These are phyloP conservation scores for Kryptolebias ocellatus DNA, from an alignment of 2,797 vertebrate species.

Conservation along the genomic window DNA sequence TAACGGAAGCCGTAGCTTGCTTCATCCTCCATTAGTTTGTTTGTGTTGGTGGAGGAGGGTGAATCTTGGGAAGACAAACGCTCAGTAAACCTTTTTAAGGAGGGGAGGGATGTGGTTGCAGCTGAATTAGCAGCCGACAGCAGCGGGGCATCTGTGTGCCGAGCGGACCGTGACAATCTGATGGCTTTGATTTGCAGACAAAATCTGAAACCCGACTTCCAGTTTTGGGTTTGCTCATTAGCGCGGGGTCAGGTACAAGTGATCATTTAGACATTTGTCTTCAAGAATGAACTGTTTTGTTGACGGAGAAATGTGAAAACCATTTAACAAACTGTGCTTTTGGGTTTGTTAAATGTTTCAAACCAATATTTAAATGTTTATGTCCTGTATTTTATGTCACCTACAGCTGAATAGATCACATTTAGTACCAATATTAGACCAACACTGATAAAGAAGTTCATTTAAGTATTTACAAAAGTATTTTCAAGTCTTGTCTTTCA, in stretches of 20 bases:
- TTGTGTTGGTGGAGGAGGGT: conserved; percentile 22
- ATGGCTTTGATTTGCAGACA: conserved; percentile 39
- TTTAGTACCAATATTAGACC: too few species aligned
- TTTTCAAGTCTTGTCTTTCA: too few species aligned
- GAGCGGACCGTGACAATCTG: conserved; percentile 40
- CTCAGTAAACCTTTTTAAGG: conserved; percentile 62
- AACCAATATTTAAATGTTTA: too few species aligned
- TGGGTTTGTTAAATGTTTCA: too few species aligned
- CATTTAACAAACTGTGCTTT: too few species aligned
- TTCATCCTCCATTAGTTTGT: conserved; percentile 14
- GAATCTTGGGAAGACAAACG: conserved; percentile 39
- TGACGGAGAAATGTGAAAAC: background rate
- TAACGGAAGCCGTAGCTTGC: conserved; percentile 11
- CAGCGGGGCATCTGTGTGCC: conserved; percentile 47
- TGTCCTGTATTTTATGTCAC: too few species aligned
- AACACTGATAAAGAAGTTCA: too few species aligned
- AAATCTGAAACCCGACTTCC: conserved; percentile 15
- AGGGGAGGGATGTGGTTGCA: conserved; percentile 66
- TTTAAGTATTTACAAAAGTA: too few species aligned
- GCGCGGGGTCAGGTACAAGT: background rate
- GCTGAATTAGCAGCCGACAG: conserved; percentile 63
- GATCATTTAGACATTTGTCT: conserved; percentile 1
- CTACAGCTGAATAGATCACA: too few species aligned
- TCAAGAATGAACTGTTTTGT: background rate
- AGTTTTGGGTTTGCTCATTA: conserved; percentile 14